A percentile compares a stretch with the other conserved stretches of the same genome.
Evolutionary conservation across 2,888 invertebrate genomes (phyloP).

Genomic region (Muschampia staudingeri): DNA sequence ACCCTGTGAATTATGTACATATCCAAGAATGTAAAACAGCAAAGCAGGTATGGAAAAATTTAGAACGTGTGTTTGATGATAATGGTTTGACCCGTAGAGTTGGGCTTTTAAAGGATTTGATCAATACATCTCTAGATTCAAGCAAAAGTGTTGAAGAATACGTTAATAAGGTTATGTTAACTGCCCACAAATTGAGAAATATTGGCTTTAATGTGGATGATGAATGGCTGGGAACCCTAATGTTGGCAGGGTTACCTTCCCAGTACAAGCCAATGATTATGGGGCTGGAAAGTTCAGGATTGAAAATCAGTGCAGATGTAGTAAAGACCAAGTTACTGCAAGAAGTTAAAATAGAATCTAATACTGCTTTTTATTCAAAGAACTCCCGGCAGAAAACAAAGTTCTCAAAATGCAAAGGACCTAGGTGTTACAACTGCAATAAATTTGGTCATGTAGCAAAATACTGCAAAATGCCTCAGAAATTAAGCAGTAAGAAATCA

Average conservation of each 20-base stretch:
- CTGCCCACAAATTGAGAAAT: neutral
- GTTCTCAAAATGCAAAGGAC: neutral
- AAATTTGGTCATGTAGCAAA: neutral
- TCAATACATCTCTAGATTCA: neutral
- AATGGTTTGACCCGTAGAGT: neutral
- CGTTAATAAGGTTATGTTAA: no score
- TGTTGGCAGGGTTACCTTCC: neutral
- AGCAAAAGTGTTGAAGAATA: neutral
- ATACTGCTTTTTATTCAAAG: neutral
- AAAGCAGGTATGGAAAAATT: neutral
- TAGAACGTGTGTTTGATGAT: neutral
- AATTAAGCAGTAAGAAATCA: neutral
- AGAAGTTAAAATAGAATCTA: neutral
- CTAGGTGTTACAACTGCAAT: neutral
- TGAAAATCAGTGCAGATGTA: neutral
- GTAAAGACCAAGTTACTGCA: neutral
- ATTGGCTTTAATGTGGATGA: neutral
- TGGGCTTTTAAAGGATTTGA: neutral
- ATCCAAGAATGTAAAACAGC: neutral
- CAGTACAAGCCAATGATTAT: conserved; percentile 2
- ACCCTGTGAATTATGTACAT: neutral
- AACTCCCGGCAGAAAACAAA: neutral
- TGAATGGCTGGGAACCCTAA: neutral
- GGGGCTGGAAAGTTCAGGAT: neutral
- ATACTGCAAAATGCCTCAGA: neutral